Evolutionary conservation across 2,113 vertebrate genomes (phyloP), one percentile per base, ranked within the genome.

Genomic region (Sisor rabdophorus): DNA sequence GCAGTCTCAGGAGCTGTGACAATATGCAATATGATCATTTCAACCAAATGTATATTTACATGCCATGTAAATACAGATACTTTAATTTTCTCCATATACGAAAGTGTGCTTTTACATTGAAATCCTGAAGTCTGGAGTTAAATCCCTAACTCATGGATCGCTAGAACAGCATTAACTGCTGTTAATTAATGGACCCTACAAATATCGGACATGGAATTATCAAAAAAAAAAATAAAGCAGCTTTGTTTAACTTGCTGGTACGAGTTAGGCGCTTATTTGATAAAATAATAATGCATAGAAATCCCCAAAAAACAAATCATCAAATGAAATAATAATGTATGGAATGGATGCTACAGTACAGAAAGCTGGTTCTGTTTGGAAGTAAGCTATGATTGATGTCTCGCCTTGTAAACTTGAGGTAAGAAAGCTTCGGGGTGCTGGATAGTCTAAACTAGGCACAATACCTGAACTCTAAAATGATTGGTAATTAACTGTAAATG

Each of bases 391-490:
- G 48, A 19, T 67, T 20, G 60, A 76, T 67, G 70, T 63, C 69
- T 47, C 73, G 63, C 28, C 76, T 74, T 48, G 20, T 60, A 76
- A 58, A 68, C 28, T 20, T 64, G 78, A 82, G 81, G 77, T 82
- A 77, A 69, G 48, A 56, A 69, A n/a, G 47, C 63, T 36, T 48
- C 73, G 67, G 77, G 77, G 22, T 69, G 44, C 63, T 47, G 28
- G 71, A 73, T 50, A 55, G 61, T 63, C 71, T 36, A 13, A 40
- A 52, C 40, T 53, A 58, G 13, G 28, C 22, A 60, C 44, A 58
- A 22, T 53, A 63, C 75, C 79, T 77, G 75, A 73, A 77, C 30
- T 36, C 40, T 53, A 68, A 52, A 61, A 52, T 32, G 3, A 32
- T 44, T 26, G 15, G 16, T 12, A 44, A 24, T 55, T 17, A 22